Evolutionary conservation across 2,113 vertebrate species (phyloP).

Genomic region (Python bivittatus): DNA sequence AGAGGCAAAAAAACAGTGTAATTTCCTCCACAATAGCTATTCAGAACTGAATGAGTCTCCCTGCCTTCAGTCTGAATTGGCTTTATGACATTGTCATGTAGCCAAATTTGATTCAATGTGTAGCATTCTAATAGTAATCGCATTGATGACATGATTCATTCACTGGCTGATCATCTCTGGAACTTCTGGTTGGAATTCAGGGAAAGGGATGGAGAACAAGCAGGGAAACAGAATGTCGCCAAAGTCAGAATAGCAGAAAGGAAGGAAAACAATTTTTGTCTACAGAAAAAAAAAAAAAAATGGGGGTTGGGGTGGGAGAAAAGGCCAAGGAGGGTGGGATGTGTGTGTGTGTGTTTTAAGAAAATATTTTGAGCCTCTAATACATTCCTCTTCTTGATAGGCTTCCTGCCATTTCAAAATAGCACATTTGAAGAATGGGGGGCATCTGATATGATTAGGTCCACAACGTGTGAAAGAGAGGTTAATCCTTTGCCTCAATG

Average conservation of each 20-base stretch:
- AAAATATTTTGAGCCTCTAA: not conserved
- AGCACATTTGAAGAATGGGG: too few relatives aligned
- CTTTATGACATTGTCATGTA: not conserved
- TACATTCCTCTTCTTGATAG: not conserved
- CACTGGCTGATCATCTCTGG: not conserved
- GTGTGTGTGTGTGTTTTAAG: not conserved
- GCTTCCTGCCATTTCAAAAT: too few relatives aligned
- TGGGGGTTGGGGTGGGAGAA: not conserved
- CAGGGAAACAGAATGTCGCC: not conserved
- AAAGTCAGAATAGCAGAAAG: not conserved
- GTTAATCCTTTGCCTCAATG: too few relatives aligned
- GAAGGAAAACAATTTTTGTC: not conserved
- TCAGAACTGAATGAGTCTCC: not conserved
- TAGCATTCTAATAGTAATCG: not conserved
- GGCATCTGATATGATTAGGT: too few relatives aligned
- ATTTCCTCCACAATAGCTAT: not conserved
- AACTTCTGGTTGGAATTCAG: not conserved
- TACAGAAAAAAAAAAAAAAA: not conserved
- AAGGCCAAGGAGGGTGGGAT: not conserved
- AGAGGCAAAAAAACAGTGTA: not conserved
- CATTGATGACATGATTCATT: not conserved
- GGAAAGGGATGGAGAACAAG: not conserved
- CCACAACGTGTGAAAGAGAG: too few relatives aligned
- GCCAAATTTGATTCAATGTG: not conserved
- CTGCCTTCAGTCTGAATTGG: not conserved